Evolutionary conservation across 37 sponge, comb jelly and placozoan species (phyloP), one percentile per base, ranked within the genome.

Genomic region (Chondrilla cf. caribensis): DNA sequence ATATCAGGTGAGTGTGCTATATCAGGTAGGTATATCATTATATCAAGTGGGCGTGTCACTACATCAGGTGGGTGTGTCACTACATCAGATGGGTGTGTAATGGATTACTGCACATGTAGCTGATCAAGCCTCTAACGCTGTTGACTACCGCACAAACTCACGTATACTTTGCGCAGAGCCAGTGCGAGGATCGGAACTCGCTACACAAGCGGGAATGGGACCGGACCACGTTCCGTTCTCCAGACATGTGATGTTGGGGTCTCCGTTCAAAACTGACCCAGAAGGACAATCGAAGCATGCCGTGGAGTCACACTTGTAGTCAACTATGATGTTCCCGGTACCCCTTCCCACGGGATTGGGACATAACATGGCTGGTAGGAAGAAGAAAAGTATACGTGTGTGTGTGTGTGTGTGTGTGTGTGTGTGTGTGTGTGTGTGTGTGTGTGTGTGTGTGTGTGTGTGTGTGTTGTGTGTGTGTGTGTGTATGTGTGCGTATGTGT

Each of bases 151-250:
- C n/a, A n/a, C n/a, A n/a, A n/a, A n/a, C n/a, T n/a, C n/a, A n/a
- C n/a, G n/a, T n/a, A n/a, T n/a, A n/a, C n/a, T n/a, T n/a, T n/a
- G n/a, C n/a, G n/a, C n/a, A n/a, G n/a, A n/a, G n/a, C n/a, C n/a
- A n/a, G 51, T 47, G 9, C 51, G 51, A 47, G 51, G 9, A 19
- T n/a, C 29, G 18, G 64, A 62, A 62, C 64, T 62, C 2, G 76
- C 3, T 21, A 14, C 43, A 39, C 76, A 73, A n/a, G 19, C 0
- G 18, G 76, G 76, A 6, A 73, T 39, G 41, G 24, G n/a, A 40
- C 6, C 43, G 18, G 76, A 73, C 76, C 76, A 73, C 25, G 21
- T 42, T 0, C 76, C 76, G 44, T 73, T 73, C 44, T 73, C 76
- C 1, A 43, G 41, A 6, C 76, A 73, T n/a, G 76, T 73, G 44